Evolutionary conservation across 2,888 invertebrate species (phyloP).

Genomic region (Drosophila nigricruria): DNA sequence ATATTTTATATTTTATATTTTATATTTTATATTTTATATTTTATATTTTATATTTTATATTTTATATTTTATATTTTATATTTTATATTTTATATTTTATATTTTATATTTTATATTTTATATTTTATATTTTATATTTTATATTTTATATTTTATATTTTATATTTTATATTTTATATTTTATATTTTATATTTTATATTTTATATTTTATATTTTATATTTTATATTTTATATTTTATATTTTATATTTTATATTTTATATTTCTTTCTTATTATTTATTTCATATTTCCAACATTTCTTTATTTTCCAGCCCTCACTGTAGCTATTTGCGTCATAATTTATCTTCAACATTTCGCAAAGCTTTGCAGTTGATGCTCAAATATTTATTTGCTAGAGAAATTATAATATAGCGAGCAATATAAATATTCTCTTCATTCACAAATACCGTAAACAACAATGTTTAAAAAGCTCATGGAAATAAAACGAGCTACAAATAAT

Average conservation of each 20-base stretch:
- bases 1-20: too few relatives aligned
- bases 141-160: not conserved
- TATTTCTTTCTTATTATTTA: not conserved
- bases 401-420: not conserved
- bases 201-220: not conserved
- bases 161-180: not conserved
- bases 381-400: constrained; percentile 13
- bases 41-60: too few relatives aligned
- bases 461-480: constrained; percentile 6
- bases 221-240: not conserved
- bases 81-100: too few relatives aligned
- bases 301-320: not conserved
- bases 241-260: not conserved
- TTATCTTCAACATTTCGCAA: not conserved
- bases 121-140: too few relatives aligned
- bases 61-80: too few relatives aligned
- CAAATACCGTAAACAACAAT: constrained; percentile 14
- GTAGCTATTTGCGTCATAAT: constrained; percentile 3
- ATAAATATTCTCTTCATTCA: not conserved
- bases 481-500: constrained; percentile 6
- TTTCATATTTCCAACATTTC: not conserved
- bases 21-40: too few relatives aligned
- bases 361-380: not conserved
- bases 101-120: too few relatives aligned
- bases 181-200: not conserved